Percentiles rank a stretch among this genome's conserved stretches.
Evolutionary conservation across 2,888 invertebrate genomes (phyloP).

Genomic region (Macrophya alboannulata): DNA sequence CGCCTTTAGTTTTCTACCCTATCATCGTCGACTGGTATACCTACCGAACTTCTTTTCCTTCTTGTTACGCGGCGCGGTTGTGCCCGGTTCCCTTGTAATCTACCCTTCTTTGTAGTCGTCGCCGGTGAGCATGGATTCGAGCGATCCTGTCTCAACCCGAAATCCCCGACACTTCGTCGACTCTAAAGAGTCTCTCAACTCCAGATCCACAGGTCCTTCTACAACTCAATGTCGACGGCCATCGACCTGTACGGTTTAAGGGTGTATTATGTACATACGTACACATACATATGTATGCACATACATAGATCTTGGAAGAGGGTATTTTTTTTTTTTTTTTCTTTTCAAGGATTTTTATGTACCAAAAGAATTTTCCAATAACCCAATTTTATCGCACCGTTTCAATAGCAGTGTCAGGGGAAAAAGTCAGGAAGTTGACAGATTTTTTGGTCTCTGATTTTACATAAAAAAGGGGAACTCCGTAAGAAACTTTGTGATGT

Average conservation of each 20-base stretch:
- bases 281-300: background rate
- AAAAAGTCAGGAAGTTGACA: background rate
- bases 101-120: constrained; percentile 56
- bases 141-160: constrained; percentile 51
- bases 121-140: constrained; percentile 71
- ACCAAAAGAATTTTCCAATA: background rate
- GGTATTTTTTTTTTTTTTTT: background rate
- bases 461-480: too few relatives aligned
- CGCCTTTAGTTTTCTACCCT: constrained; percentile 1
- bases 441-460: too few relatives aligned
- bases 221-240: constrained; percentile 57
- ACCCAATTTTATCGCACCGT: background rate
- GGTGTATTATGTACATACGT: background rate
- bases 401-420: background rate
- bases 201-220: constrained; percentile 45
- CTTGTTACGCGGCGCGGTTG: constrained; percentile 23
- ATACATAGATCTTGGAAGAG: background rate
- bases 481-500: too few relatives aligned
- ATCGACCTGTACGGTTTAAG: constrained; percentile 25
- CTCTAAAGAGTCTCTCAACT: constrained; percentile 49
- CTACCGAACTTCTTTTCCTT: background rate
- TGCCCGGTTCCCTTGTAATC: constrained; percentile 25
- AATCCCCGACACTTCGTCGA: constrained; percentile 44
- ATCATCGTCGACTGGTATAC: background rate
- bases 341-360: background rate